Conservation (phyloP, 2,888 invertebrate genomes). For the Hymenopus coronatus region DNA sequence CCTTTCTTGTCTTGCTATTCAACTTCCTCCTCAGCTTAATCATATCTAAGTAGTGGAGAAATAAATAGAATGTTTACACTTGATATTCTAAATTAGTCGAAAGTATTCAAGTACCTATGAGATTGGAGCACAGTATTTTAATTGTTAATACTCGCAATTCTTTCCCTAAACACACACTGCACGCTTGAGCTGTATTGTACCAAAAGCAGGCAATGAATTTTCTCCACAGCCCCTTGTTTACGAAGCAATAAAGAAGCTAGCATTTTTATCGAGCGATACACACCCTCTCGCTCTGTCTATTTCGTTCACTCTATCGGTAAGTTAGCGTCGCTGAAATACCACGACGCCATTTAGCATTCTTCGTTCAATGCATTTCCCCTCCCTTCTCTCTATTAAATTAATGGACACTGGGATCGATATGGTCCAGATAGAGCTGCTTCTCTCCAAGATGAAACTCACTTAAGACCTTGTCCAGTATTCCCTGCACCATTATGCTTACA, state of each 20-base stretch:
- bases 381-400: constrained; percentile 4
- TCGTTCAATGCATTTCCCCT: constrained; percentile 5
- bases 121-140: too few species aligned
- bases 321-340: constrained; percentile 5
- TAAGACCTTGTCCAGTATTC: not conserved
- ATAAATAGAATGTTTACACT: too few species aligned
- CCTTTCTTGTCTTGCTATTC: too few species aligned
- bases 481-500: too few species aligned
- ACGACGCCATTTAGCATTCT: constrained; percentile 14
- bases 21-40: too few species aligned
- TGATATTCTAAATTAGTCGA: too few species aligned
- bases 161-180: too few species aligned
- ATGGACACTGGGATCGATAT: constrained; percentile 16
- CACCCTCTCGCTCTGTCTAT: not conserved
- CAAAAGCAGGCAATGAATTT: not conserved
- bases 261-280: not conserved
- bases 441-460: not conserved
- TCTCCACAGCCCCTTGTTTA: not conserved
- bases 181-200: too few species aligned
- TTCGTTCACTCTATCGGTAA: not conserved
- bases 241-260: not conserved
- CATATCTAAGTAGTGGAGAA: too few species aligned
- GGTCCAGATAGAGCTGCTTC: not conserved
- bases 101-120: too few species aligned
- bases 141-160: too few species aligned